These are phyloP conservation scores for Lepilemur septentrionalis DNA, from an alignment of 2,797 vertebrate species.

Conservation along the genomic window DNA sequence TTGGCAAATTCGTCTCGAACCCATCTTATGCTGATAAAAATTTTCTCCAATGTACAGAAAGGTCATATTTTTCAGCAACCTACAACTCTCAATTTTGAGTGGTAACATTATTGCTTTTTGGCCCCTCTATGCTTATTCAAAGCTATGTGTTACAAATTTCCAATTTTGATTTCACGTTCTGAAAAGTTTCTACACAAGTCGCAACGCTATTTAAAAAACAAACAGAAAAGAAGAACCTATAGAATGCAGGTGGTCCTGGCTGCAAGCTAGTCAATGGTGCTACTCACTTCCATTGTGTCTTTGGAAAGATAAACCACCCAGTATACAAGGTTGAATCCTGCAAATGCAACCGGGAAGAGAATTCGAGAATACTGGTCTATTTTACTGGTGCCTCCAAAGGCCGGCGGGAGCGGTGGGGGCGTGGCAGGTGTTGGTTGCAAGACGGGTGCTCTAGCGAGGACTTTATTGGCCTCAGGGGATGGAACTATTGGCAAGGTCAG, in stretches of 20 bases:
- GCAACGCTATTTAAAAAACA: slow-evolving; percentile 1
- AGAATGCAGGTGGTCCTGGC: not conserved
- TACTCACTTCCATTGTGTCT: slow-evolving; percentile 95
- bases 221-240: not conserved
- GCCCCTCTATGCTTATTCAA: not conserved
- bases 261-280: slow-evolving; percentile 39
- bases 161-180: slow-evolving; percentile 8
- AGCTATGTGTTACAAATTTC: not conserved
- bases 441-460: slow-evolving; percentile 80
- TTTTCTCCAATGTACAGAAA: not conserved
- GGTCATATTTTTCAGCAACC: not conserved
- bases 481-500: slow-evolving; percentile 83
- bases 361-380: slow-evolving; percentile 98
- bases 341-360: slow-evolving; percentile 96
- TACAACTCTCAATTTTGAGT: not conserved
- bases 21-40: not conserved
- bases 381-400: slow-evolving; percentile 93
- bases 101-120: not conserved
- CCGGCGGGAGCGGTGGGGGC: slow-evolving; percentile 82
- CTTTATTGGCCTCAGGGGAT: slow-evolving; percentile 84
- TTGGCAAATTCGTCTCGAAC: not conserved
- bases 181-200: slow-evolving; percentile 11
- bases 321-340: slow-evolving; percentile 97
- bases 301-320: slow-evolving; percentile 98
- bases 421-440: slow-evolving; percentile 80